Evolutionary conservation across 2,113 vertebrate species (phyloP), one percentile per base, ranked within the genome.

Genomic region (Telmatochromis sp.): DNA sequence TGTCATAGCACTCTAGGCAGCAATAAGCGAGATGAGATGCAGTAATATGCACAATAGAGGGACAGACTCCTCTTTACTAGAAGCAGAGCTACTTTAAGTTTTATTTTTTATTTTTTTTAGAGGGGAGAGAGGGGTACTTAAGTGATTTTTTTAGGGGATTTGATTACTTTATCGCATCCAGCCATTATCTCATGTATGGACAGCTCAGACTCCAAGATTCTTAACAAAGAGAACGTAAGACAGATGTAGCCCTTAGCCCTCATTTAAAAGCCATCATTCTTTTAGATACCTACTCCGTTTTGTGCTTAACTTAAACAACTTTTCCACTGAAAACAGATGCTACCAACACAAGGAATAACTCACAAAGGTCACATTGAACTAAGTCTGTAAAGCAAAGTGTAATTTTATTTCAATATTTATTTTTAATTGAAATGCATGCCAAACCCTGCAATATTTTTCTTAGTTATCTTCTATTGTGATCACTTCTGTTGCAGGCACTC

Each of bases 11-110:
- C 93, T 95, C 86, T 45, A 89, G 91, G 88, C 86, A 89, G 93
- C 92, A 93, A 89, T 92, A 88, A 91, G 93, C 78, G 82, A 93
- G 90, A 95, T 90, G 94, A 93, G 91, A 91, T 84, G 87, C 89
- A 53, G 73, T 90, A 93, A 93, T 92, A 86, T 90, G 82, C 86
- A 79, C 80, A 90, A 87, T 17, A 86, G 84, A 88, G 93, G 90
- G 87, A 90, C 53, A 42, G 71, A 82, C 73, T 87, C 80, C 80
- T 89, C 91, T 93, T 90, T 81, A 82, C 35, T 73, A 81, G 81
- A 89, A 94, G 90, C 87, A 84, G 63, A 91, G 87, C 81, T 84
- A 87, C 93, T 93, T 89, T 53, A 80, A 91, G 80, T 89, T 92
- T 83, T 82, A 80, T 73, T 86, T 60, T 17, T 81, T 50, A 3